Conservation (phyloP, 64 coral and sea anemone genomes). For the Astreopora myriophthalma region DNA sequence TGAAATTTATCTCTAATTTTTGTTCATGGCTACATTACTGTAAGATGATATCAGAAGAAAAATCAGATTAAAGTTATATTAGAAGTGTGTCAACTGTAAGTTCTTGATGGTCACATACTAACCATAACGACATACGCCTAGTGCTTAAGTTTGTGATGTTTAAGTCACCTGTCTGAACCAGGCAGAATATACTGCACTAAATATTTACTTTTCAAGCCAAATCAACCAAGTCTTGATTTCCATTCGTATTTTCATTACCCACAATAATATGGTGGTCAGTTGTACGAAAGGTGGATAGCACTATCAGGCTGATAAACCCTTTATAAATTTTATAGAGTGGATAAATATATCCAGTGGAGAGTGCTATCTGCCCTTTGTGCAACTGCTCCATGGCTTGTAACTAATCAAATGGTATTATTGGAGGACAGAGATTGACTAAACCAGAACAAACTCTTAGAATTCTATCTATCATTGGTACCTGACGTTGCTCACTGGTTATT, state of each 20-base stretch:
- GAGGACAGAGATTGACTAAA: conserved; percentile 41
- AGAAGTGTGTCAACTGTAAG: conserved; percentile 13
- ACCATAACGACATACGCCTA: conserved; percentile 11
- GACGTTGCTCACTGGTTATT: conserved; percentile 10
- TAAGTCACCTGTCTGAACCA: conserved; percentile 10
- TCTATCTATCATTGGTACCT: conserved; percentile 21
- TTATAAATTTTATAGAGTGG: conserved; percentile 25
- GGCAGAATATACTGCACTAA: conserved; percentile 11
- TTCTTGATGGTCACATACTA: conserved; percentile 15
- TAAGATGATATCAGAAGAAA: conserved; percentile 7
- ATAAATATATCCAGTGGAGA: conserved; percentile 23
- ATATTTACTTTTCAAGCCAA: conserved; percentile 3
- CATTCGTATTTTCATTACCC: conserved; percentile 11
- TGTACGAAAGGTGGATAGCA: conserved; percentile 18
- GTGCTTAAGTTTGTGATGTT: conserved; percentile 15
- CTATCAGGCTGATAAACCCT: conserved; percentile 15
- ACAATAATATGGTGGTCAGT: conserved; percentile 11
- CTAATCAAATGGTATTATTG: conserved; percentile 58
- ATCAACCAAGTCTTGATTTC: conserved; percentile 19
- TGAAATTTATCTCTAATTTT: conserved; percentile 19
- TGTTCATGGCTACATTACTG: conserved; percentile 8
- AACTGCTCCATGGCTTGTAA: conserved; percentile 5
- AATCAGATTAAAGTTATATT: conserved; percentile 4
- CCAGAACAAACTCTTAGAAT: conserved; percentile 50
- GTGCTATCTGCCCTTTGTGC: conserved; percentile 1